Percentiles rank a stretch among this genome's conserved stretches.
These are phyloP conservation scores for Zhengitettix transpicula DNA, from an alignment of 2,888 invertebrate species.

Conservation along the genomic window DNA sequence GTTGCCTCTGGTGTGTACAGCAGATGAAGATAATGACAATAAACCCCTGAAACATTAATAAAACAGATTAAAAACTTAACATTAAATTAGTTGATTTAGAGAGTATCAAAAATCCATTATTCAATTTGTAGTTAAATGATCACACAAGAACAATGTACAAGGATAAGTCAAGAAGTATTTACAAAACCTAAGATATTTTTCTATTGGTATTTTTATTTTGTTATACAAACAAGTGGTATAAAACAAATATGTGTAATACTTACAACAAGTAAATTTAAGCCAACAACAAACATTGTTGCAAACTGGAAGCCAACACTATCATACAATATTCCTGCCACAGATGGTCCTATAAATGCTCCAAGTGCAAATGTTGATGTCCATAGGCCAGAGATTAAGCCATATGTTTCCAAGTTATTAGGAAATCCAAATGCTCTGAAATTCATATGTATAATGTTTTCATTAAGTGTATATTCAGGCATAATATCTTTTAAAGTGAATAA, in stretches of 20 bases:
- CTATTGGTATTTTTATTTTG: no score
- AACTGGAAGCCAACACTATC: constrained; percentile 54
- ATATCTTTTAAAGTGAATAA: neutral
- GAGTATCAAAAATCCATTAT: no score
- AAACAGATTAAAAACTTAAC: no score
- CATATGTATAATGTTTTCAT: no score
- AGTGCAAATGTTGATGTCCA: constrained; percentile 84
- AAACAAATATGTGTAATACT: constrained; percentile 13
- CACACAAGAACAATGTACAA: no score
- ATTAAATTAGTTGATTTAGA: no score
- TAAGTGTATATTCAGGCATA: no score
- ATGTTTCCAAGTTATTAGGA: constrained; percentile 73
- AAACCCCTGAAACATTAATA: constrained; percentile 21
- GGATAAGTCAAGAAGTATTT: no score
- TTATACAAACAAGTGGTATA: no score
- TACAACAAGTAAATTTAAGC: constrained; percentile 48
- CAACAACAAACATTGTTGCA: constrained; percentile 52
- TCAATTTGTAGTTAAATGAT: no score
- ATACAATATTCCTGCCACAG: constrained; percentile 53
- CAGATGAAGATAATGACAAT: constrained; percentile 23
- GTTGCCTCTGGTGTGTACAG: constrained; percentile 20
- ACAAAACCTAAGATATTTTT: no score
- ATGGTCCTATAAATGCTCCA: constrained; percentile 73
- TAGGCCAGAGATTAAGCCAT: constrained; percentile 74
- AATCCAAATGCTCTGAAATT: constrained; percentile 47